Base-by-base conservation (phyloP, 2,888 invertebrate species). In the Sarcophaga carnaria region DNA sequence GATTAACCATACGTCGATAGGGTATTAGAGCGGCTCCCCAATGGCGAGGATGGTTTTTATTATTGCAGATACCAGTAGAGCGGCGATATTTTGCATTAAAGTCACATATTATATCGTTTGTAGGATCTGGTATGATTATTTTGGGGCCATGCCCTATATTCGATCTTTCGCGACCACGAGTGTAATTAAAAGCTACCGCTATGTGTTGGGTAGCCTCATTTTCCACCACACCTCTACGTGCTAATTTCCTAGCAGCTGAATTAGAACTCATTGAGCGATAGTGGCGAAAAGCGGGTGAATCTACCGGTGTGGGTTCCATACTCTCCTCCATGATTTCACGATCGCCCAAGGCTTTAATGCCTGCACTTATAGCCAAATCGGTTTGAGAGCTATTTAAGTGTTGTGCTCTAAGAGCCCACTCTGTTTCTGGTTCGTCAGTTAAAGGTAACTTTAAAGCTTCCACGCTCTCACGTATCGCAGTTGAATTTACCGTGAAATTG, bases 21-120 rank as follows among this genome's bases (percentile, higher is more conserved):
- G 97, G 96, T n/a, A 95, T 95, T 91, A 96, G 95, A 0, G 96
- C 95, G 0, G 96, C 95, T 0, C 98, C 98, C 94, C 95, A 96
- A 3, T 93, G 93, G n/a, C 94, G 91, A 0, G 96, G 95, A 88
- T 96, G 94, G 11, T 94, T 89, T 83, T 96, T 92, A 92, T 96
- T 97, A 91, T 98, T 98, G 92, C 98, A 98, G 4, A 95, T 95
- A 0, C 97, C 98, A 89, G 97, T 96, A 60, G 95, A 94, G 0
- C 94, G 94, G 22, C 97, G 94, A 91, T 96, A 97, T 89, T 94
- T 95, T 25, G 94, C 93, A 83, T 91, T 91, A 45, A 92, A 91
- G 12, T 91, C 89, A 82, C 95, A 95, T 0, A 93, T 92, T 0
- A 93, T 86, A 11, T 89, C 90, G 0, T 89, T 82, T 2, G 88